Percentiles rank a stretch among this genome's conserved stretches.
These are phyloP conservation scores for Desmophyllum pertusum DNA, from an alignment of 92 coral and sea anemone species.

Conservation along the genomic window DNA sequence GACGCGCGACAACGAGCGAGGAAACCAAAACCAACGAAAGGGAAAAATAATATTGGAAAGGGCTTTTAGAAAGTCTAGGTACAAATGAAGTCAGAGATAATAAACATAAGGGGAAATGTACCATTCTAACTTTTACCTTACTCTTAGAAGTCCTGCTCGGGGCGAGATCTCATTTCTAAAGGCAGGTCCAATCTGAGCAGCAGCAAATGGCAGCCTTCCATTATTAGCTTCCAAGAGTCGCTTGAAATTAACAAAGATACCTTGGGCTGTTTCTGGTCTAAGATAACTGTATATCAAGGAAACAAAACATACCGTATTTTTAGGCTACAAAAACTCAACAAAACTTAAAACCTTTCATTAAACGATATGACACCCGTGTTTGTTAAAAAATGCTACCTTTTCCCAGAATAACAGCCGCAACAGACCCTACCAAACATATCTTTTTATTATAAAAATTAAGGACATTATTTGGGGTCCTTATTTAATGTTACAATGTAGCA, in stretches of 20 bases:
- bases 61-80: no score
- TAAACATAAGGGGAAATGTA: neutral
- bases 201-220: conserved; percentile 98
- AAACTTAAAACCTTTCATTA: neutral
- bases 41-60: no score
- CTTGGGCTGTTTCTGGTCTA: conserved; percentile 99
- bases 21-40: no score
- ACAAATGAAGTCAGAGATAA: neutral
- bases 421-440: neutral
- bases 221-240: conserved; percentile 95
- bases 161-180: conserved; percentile 99
- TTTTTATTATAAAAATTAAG: neutral
- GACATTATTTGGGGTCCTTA: neutral
- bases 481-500: neutral
- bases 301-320: neutral
- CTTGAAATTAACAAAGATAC: conserved; percentile 99
- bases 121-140: conserved; percentile 69
- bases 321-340: neutral
- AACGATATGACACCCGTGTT: no score
- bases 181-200: conserved; percentile 98
- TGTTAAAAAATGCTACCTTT: no score
- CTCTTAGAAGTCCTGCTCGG: conserved; percentile 93
- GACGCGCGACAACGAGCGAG: no score
- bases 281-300: conserved; percentile 55
- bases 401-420: no score